Percentiles rank a stretch among this genome's conserved stretches.
phyloP scores from a whole-genome alignment of 2,113 vertebrate genomes.

The Oostethus manadensis region DNA sequence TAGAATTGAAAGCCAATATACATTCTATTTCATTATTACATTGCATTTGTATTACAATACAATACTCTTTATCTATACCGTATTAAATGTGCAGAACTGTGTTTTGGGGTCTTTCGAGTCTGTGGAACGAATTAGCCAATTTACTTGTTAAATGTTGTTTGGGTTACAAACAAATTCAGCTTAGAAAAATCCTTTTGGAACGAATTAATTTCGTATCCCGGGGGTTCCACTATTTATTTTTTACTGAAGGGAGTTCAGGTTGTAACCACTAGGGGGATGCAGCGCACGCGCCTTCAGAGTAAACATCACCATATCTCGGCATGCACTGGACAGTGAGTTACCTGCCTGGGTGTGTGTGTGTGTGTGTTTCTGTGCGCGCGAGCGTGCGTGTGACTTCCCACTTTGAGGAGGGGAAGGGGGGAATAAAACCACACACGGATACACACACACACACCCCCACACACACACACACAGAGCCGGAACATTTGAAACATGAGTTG shows the following conservation, averaged over 20 bases:
- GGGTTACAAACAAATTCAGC: no score
- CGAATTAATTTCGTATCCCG: no score
- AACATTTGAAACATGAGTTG: constrained; percentile 71
- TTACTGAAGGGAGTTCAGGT: constrained; percentile 60
- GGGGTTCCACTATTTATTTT: no score
- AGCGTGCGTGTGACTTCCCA: constrained; percentile 74
- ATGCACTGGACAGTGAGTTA: constrained; percentile 69
- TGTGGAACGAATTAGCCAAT: no score
- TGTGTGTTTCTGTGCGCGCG: background rate
- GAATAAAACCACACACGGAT: constrained; percentile 10
- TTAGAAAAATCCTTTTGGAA: no score
- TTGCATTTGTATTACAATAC: no score
- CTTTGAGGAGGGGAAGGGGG: constrained; percentile 43
- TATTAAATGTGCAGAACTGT: no score
- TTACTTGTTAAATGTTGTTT: no score
- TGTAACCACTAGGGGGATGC: constrained; percentile 93
- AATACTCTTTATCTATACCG: no score
- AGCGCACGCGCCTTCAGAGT: constrained; percentile 63
- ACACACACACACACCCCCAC: constrained; percentile 3
- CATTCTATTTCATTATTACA: no score
- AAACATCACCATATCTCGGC: constrained; percentile 78
- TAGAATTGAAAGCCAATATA: no score
- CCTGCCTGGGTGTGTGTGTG: constrained; percentile 67
- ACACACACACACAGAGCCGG: constrained; percentile 43
- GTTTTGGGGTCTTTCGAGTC: no score